phyloP scores from a whole-genome alignment of 2,888 invertebrate species.

The Lagria hirta region DNA sequence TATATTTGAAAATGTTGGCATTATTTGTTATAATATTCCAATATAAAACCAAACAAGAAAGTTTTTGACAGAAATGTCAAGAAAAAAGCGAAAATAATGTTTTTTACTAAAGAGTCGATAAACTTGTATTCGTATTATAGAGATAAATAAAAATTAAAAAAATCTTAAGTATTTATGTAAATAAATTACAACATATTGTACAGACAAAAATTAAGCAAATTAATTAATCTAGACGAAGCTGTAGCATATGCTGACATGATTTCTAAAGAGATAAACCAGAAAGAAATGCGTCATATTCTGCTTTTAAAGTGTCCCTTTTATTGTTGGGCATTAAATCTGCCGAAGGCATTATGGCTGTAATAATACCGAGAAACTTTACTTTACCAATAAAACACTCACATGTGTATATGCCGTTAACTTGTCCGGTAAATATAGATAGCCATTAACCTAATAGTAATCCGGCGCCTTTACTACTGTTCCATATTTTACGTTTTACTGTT shows the following conservation, averaged over 20 bases:
- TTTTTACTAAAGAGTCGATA: no score
- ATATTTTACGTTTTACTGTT: no score
- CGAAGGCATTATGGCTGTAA: slow-evolving; percentile 69
- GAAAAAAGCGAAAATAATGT: no score
- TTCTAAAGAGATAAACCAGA: slow-evolving; percentile 60
- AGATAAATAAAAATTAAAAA: no score
- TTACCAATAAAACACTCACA: slow-evolving; percentile 66
- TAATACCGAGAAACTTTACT: slow-evolving; percentile 68
- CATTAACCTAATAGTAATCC: no score
- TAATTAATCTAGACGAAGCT: slow-evolving; percentile 73
- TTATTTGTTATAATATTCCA: no score
- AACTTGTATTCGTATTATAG: no score
- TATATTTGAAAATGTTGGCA: no score
- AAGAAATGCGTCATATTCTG: slow-evolving; percentile 63
- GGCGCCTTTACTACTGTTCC: slow-evolving; percentile 16
- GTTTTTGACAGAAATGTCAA: no score
- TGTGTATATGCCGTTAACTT: slow-evolving; percentile 30
- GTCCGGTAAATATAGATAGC: no score
- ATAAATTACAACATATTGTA: slow-evolving; percentile 56
- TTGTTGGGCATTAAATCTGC: slow-evolving; percentile 73
- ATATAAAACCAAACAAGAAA: no score
- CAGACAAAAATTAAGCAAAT: slow-evolving; percentile 66
- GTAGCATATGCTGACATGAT: slow-evolving; percentile 70
- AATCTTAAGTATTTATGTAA: no score
- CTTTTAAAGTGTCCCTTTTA: slow-evolving; percentile 65